Base-by-base conservation (phyloP, 30 jellyfish, hydroid and myxozoan genomes). In the Aurelia sp. region DNA sequence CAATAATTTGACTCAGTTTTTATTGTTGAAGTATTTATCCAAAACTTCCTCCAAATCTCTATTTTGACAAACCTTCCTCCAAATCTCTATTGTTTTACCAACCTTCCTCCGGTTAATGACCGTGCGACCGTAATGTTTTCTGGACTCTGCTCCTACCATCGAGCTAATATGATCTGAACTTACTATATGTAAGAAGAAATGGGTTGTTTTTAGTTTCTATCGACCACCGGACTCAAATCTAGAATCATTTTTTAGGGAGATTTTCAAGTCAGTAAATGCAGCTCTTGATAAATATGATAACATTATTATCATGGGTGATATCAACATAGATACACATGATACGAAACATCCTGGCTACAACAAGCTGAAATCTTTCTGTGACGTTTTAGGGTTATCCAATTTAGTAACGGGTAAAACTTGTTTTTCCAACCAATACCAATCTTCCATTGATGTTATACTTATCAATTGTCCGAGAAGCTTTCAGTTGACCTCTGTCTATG, bases 281-380 rank as follows among this genome's bases (percentile, higher is more conserved):
- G 88, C 88, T 77, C 81, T 77, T 12, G 71, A 30, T 3, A 77
- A 77, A 77, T 77, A 64, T 52, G 88, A 77, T 60, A 77, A 77
- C 41, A 60, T 77, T 52, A 76, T 76, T 23, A 61, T 76, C 33
- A 11, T 62, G 78, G 88, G 81, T 13, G 88, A 77, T 57, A 31
- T 77, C 31, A 77, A 77, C 60, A 62, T 77, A 19, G 88, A 77
- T 62, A 44, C 77, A 35, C 82, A 79, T 31, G 55, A 79, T 55
- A 16, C 0, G 60, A 50, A 47, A 58, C 63, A 66, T 67, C 71
- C 73, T 35, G 90, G 84, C 55, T 79, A 18, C 64, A 53, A 22
- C 53, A 50, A 79, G 53, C 21, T 79, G 30, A 18, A 64, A 22
- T 62, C 82, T 23, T 66, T 79, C 52, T 62, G 73, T 62, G 90